A percentile compares a stretch with the other conserved stretches of the same genome.
phyloP scores from a whole-genome alignment of 2,113 vertebrate genomes.

The Psophia crepitans region DNA sequence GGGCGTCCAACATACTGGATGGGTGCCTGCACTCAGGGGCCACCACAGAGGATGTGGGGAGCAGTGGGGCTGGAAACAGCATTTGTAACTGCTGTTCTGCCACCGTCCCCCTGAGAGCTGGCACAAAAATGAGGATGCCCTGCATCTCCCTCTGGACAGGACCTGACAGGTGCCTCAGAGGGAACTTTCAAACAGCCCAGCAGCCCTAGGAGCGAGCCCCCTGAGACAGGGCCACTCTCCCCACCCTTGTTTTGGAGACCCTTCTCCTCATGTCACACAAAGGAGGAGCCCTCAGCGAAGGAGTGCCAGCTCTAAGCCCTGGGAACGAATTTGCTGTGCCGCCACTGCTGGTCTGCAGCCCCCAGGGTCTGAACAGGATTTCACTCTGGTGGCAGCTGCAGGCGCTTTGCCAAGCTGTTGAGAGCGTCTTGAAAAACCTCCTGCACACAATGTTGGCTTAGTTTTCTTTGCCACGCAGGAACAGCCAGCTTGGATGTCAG shows the following conservation, averaged over 20 bases:
- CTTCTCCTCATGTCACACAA: neutral
- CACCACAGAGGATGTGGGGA: neutral
- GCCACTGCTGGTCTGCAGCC: neutral
- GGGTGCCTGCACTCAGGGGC: neutral
- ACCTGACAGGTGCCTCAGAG: neutral
- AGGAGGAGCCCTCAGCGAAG: neutral
- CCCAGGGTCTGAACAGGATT: neutral
- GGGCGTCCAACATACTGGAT: rapidly evolving
- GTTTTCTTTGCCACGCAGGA: neutral
- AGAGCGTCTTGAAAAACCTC: neutral
- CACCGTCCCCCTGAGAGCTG: neutral
- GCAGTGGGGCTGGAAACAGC: neutral
- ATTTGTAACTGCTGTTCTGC: neutral
- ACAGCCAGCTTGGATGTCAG: neutral
- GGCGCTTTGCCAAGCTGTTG: neutral
- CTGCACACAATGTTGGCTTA: rapidly evolving
- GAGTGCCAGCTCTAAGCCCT: neutral
- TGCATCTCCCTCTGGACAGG: neutral
- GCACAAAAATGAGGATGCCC: neutral
- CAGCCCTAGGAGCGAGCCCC: neutral
- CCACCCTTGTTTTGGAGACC: neutral
- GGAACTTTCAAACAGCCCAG: neutral
- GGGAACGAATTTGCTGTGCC: neutral
- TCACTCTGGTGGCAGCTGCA: neutral
- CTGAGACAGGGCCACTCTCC: neutral